phyloP scores from a whole-genome alignment of 2,888 invertebrate species.

The Ceraclea dissimilis region DNA sequence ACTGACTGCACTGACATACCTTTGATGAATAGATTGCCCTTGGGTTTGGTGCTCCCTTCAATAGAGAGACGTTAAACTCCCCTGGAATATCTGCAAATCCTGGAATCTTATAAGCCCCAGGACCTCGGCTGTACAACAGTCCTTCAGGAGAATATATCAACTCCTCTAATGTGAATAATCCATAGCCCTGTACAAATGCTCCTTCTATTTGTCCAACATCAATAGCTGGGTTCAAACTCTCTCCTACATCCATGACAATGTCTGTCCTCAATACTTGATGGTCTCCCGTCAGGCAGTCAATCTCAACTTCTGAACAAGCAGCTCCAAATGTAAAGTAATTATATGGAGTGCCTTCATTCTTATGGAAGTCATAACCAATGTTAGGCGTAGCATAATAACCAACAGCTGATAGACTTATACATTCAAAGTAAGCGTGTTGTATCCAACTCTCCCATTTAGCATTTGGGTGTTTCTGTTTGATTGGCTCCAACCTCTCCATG shows the following conservation, averaged over 20 bases:
- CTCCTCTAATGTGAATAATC: slow-evolving; percentile 86
- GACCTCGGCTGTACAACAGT: slow-evolving; percentile 74
- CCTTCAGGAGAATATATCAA: slow-evolving; percentile 80
- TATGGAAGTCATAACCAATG: slow-evolving; percentile 63
- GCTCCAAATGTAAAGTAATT: slow-evolving; percentile 84
- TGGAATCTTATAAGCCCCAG: slow-evolving; percentile 91
- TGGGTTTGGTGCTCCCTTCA: slow-evolving; percentile 84
- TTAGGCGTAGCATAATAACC: slow-evolving; percentile 76
- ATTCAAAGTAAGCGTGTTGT: slow-evolving; percentile 63
- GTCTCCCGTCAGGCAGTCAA: slow-evolving; percentile 91
- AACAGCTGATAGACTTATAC: slow-evolving; percentile 73
- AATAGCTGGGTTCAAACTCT: slow-evolving; percentile 92
- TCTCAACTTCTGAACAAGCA: slow-evolving; percentile 82
- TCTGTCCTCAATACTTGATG: slow-evolving; percentile 83
- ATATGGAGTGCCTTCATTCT: slow-evolving; percentile 64
- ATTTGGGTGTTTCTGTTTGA: slow-evolving; percentile 65
- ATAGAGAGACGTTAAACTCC: slow-evolving; percentile 85
- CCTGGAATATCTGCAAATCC: slow-evolving; percentile 87
- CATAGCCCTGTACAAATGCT: slow-evolving; percentile 90
- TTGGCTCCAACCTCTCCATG: slow-evolving; percentile 63
- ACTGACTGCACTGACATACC: too few species aligned
- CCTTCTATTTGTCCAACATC: slow-evolving; percentile 97
- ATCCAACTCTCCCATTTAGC: slow-evolving; percentile 86
- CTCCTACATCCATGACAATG: slow-evolving; percentile 95
- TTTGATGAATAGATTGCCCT: slow-evolving; percentile 93